phyloP scores from a whole-genome alignment of 2,113 vertebrate genomes.

The Varanus komodoensis region DNA sequence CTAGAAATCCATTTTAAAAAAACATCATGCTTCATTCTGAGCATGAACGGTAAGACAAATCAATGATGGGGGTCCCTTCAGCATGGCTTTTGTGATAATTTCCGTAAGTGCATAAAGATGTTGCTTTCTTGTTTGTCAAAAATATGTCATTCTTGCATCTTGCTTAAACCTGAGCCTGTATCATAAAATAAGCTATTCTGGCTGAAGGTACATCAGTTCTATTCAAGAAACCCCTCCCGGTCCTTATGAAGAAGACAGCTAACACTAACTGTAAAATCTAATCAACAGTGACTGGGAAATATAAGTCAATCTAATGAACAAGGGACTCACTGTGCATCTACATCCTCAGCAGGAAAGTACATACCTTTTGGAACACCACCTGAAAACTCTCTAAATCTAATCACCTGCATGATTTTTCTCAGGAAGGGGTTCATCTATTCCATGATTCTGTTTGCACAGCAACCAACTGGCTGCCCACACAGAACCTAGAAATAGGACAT shows the following conservation, averaged over 20 bases:
- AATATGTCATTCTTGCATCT: background rate
- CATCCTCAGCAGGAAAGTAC: background rate
- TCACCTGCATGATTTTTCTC: background rate
- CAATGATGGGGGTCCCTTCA: background rate
- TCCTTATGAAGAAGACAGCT: background rate
- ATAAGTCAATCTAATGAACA: background rate
- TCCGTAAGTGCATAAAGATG: background rate
- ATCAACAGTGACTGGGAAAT: too few species aligned
- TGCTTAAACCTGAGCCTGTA: background rate
- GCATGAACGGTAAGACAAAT: background rate
- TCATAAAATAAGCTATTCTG: background rate
- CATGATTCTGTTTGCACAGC: too few species aligned
- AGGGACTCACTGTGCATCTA: background rate
- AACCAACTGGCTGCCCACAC: too few species aligned
- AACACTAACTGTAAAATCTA: background rate
- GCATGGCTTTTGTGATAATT: background rate
- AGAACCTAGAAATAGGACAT: too few species aligned
- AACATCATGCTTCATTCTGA: background rate
- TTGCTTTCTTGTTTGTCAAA: background rate
- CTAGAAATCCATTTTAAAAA: background rate
- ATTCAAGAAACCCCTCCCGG: background rate
- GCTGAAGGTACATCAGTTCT: background rate
- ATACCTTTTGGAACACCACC: background rate
- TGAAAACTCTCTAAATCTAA: background rate
- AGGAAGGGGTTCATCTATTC: too few species aligned